Evolutionary conservation across 2,113 vertebrate species (phyloP).

Genomic region (Nothocercus julius): DNA sequence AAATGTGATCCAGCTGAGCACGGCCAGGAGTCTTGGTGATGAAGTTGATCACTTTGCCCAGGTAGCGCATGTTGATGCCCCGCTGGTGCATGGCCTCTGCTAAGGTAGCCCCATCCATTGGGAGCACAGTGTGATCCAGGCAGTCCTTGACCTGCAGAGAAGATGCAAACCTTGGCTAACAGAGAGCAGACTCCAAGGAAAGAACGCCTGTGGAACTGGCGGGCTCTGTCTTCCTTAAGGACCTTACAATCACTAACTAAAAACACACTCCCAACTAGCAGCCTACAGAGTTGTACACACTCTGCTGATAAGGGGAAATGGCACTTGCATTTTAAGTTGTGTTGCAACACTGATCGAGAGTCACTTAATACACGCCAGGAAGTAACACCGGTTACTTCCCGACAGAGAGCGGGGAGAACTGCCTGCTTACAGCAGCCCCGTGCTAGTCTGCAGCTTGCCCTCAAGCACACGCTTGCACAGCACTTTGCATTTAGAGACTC

Average conservation of each 20-base stretch:
- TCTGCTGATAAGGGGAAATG: background rate
- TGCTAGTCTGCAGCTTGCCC: background rate
- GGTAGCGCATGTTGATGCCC: conserved; percentile 95
- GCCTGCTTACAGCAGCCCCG: background rate
- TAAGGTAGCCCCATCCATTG: conserved; percentile 93
- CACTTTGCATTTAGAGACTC: background rate
- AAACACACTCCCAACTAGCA: background rate
- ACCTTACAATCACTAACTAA: background rate
- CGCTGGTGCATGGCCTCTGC: conserved; percentile 94
- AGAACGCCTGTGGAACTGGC: background rate
- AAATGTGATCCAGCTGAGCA: conserved; percentile 91
- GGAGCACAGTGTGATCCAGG: conserved; percentile 91
- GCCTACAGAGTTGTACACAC: background rate
- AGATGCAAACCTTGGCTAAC: background rate
- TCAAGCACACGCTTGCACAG: background rate
- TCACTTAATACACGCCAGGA: background rate
- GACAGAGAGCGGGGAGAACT: background rate
- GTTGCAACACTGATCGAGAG: conserved; percentile 41
- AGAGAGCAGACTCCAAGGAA: fast-evolving
- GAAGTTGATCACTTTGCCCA: conserved; percentile 90
- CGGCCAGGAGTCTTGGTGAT: conserved; percentile 86
- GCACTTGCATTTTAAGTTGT: background rate
- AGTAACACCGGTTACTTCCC: background rate
- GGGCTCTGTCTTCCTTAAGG: background rate
- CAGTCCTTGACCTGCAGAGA: conserved; percentile 92